A percentile compares a stretch with the other conserved stretches of the same genome.
Evolutionary conservation across 2,113 vertebrate species (phyloP).

Genomic region (Leptodactylus fuscus): DNA sequence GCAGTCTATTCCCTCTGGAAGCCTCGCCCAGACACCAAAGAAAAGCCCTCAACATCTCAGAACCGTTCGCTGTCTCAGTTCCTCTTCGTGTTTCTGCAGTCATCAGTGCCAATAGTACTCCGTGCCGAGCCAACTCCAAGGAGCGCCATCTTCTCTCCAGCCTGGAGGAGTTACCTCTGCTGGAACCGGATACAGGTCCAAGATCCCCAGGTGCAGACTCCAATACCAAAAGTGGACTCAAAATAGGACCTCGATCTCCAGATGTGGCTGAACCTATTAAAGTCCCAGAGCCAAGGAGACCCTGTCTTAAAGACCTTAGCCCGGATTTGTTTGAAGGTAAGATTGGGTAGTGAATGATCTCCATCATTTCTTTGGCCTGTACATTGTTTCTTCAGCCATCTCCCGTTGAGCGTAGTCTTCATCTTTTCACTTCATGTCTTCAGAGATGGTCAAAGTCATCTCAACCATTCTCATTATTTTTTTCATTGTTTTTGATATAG

Average conservation of each 20-base stretch:
- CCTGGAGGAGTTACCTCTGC: constrained; percentile 75
- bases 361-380: too few relatives aligned
- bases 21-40: constrained; percentile 91
- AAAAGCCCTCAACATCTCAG: constrained; percentile 94
- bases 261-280: constrained; percentile 66
- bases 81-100: constrained; percentile 91
- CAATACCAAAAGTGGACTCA: constrained; percentile 47
- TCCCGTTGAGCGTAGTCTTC: not conserved
- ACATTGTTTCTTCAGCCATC: not conserved
- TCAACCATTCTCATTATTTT: too few relatives aligned
- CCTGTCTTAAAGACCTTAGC: constrained; percentile 32
- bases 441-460: not conserved
- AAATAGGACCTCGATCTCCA: constrained; percentile 57
- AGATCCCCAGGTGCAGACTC: constrained; percentile 39
- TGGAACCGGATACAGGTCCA: constrained; percentile 65
- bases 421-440: not conserved
- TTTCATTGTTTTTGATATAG: not conserved
- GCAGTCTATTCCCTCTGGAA: constrained; percentile 90
- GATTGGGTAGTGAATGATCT: not conserved
- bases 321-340: constrained; percentile 46
- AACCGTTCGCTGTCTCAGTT: constrained; percentile 93
- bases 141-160: constrained; percentile 79
- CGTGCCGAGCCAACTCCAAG: constrained; percentile 82
- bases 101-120: constrained; percentile 94
- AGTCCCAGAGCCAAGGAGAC: constrained; percentile 24